Evolutionary conservation across 2,888 invertebrate genomes (phyloP), one percentile per base, ranked within the genome.

Genomic region (Arge pagana): DNA sequence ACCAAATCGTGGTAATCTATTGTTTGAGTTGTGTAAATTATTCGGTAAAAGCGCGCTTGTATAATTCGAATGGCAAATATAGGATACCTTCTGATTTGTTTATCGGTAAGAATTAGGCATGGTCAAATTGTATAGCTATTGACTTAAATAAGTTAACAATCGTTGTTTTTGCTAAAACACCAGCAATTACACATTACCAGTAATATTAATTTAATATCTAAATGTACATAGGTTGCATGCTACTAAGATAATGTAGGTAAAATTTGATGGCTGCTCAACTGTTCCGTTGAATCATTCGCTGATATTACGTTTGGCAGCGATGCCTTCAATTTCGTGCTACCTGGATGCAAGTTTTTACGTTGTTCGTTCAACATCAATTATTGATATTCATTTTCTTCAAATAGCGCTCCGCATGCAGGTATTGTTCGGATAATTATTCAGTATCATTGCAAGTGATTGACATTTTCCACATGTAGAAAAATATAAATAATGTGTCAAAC

Each of bases 31-130:
- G n/a, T n/a, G n/a, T n/a, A n/a, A n/a, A n/a, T n/a, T n/a, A n/a
- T n/a, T n/a, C n/a, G n/a, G n/a, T n/a, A n/a, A n/a, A n/a, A n/a
- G n/a, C n/a, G 26, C 3, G n/a, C 15, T 8, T 4, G n/a, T 7
- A 43, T 40, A 48, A 54, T 50, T 49, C 30, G 41, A 50, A 55
- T 35, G 49, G 39, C 48, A 37, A 54, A 42, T 43, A n/a, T n/a
- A n/a, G n/a, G n/a, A n/a, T n/a, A n/a, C n/a, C n/a, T n/a, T n/a
- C n/a, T n/a, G n/a, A n/a, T n/a, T n/a, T n/a, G n/a, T n/a, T n/a
- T n/a, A n/a, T n/a, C n/a, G n/a, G n/a, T n/a, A n/a, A n/a, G n/a
- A n/a, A n/a, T n/a, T n/a, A n/a, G n/a, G n/a, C n/a, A n/a, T n/a
- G n/a, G n/a, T n/a, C n/a, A n/a, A n/a, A 45, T 35, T 45, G 23